Base-by-base conservation (phyloP, 2,888 invertebrate genomes). In the Agrenia bidenticulata region DNA sequence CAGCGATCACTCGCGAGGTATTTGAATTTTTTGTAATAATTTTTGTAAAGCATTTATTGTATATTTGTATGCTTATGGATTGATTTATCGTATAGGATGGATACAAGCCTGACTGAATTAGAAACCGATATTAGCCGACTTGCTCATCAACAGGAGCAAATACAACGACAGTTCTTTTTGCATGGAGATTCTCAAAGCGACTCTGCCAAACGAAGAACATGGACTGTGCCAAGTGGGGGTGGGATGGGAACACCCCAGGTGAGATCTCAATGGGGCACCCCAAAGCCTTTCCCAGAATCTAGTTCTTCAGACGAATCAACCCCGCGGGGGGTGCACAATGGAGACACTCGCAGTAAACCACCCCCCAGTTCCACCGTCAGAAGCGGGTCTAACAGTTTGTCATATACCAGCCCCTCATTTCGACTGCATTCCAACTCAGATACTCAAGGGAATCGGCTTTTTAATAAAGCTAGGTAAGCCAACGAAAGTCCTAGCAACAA, bases 91-190 rank as follows among this genome's bases (percentile, higher is more conserved):
- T 63, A 65, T 81, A 90, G 89, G 83, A 92, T 95, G 88, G 94
- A 94, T 84, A 88, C 87, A 83, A 94, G 91, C 84, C 87, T 96
- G 78, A 89, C 90, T 80, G 94, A 95, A 82, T 89, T 96, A 78
- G 94, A 95, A 83, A 89, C 89, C 73, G 95, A 96, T 82, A 94
- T 96, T 79, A 91, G 93, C 81, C 86, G 92, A 77, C 84, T 96
- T 75, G 88, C 92, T 67, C 72, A n/a, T n/a, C 92, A 93, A 79
- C 89, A 90, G 79, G 87, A 85, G 80, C 88, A 88, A 81, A 87
- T 89, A 77, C 88, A 86, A 79, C 66, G 70, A 50, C 76, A 76
- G 56, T 76, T 76, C 63, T 77, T 76, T 63, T 64, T 77, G 13
- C 77, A 76, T 68, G 75, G 73, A 45, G 75, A 74, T 64, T 42